Conservation (phyloP, 1,140 invertebrate species). For the Megalonaias nervosa region DNA sequence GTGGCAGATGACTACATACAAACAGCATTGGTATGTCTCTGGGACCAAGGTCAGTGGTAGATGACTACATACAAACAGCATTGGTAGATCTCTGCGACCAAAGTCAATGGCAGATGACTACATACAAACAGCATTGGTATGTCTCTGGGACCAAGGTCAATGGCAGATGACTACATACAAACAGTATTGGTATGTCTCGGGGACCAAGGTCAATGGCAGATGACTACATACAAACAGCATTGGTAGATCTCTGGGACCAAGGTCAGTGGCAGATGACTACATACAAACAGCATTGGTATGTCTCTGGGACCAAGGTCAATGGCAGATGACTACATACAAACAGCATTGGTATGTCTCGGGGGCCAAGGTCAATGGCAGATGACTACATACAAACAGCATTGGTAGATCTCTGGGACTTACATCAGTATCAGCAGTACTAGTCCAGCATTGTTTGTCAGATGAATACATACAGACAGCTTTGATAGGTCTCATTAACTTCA, state of each 20-base stretch:
- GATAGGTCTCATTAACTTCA: constrained; percentile 37
- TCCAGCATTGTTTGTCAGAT: constrained; percentile 5
- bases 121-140: constrained; percentile 61
- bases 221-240: constrained; percentile 58
- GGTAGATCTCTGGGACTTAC: constrained; percentile 46
- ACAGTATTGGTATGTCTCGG: constrained; percentile 48
- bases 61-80: constrained; percentile 59
- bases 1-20: constrained; percentile 56
- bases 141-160: neutral
- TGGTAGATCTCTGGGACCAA: constrained; percentile 48
- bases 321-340: constrained; percentile 56
- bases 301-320: neutral
- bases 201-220: constrained; percentile 1
- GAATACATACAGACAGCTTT: constrained; percentile 61
- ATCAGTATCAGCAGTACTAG: too few species aligned
- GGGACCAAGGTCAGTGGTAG: neutral
- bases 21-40: constrained; percentile 53
- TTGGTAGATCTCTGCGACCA: constrained; percentile 46
- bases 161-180: constrained; percentile 56
- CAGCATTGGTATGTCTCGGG: constrained; percentile 52
- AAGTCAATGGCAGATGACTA: constrained; percentile 42
- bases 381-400: constrained; percentile 61
- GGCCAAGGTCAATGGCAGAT: constrained; percentile 16
- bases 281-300: constrained; percentile 62
- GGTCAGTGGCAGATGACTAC: constrained; percentile 47